Conservation (phyloP, 1,140 invertebrate species). For the Aphis craccivora region DNA sequence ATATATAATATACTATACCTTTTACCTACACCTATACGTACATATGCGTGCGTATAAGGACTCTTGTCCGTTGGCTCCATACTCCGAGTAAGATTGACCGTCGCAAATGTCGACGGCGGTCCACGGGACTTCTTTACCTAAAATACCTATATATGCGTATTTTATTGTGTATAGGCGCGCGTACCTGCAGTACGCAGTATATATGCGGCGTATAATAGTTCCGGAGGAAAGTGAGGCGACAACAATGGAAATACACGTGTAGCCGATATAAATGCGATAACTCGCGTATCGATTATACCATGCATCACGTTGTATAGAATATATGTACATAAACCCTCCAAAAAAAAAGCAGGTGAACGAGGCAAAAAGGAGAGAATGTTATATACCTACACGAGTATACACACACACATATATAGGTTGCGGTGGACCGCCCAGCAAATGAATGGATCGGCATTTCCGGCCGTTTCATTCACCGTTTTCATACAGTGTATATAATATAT, state of each 20-base stretch:
- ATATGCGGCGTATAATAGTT: neutral
- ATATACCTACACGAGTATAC: neutral
- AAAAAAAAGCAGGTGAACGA: slow-evolving; percentile 54
- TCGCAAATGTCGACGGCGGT: neutral
- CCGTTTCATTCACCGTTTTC: slow-evolving; percentile 51
- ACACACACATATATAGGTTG: slow-evolving; percentile 31
- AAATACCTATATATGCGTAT: neutral
- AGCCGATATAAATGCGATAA: slow-evolving; percentile 50
- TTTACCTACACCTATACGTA: neutral
- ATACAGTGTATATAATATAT: neutral
- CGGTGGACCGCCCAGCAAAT: slow-evolving; percentile 54
- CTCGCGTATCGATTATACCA: neutral
- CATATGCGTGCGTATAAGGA: neutral
- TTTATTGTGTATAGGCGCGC: neutral
- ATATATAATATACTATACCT: neutral
- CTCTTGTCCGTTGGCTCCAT: neutral
- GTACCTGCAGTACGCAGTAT: neutral
- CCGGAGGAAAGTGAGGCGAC: slow-evolving; percentile 32
- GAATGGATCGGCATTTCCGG: slow-evolving; percentile 58
- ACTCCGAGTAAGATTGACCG: neutral
- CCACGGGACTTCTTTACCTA: neutral
- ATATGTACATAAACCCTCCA: neutral
- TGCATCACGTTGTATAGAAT: neutral
- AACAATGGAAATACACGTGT: slow-evolving; percentile 50
- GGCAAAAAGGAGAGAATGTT: slow-evolving; percentile 15